Base-by-base conservation (phyloP, 2,113 vertebrate genomes). In the Phalacrocorax aristotelis region DNA sequence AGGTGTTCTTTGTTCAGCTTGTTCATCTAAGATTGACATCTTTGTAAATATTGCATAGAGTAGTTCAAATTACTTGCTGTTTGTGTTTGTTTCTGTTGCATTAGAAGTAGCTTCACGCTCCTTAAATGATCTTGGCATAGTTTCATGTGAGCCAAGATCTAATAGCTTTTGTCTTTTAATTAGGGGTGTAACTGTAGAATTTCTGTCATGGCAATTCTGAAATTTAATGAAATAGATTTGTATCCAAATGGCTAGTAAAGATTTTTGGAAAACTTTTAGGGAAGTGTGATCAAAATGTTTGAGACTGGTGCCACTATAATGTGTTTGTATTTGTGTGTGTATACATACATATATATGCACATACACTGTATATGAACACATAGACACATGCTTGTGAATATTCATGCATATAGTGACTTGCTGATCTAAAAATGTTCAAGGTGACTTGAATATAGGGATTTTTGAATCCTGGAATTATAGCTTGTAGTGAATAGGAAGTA, bases 31-130 rank as follows among this genome's bases (percentile, higher is more conserved):
- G 78, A 84, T 69, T 89, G 77, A 49, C 78, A 40, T 76, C 55
- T 79, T 78, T 91, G 74, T 92, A 96, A 92, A 95, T 92, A 92
- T 64, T 92, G 44, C 36, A 27, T n/a, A 40, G 65, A 89, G 54
- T 34, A 83, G 38, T 79, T 86, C 76, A 55, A 91, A 90, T 83
- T 86, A 68, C n/a, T 89, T 80, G 15, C 51, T 57, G 42, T 80
- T 91, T 82, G 21, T 40, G 27, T 80, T 89, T 96, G 36, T 57
- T 83, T 60, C 89, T 83, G 27, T 83, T 92, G 57, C 49, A 57
- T 86, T 87, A 16, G 52, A 91, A 69, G n/a, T 69, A 91, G 52
- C 40, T 93, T 75, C 4, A 2, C 27, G 44, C 30, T 92, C 19
- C 49, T 92, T 60, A 93, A 76, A 61, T 80, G 18, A 62, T 95